A percentile compares a stretch with the other conserved stretches of the same genome.
These are phyloP conservation scores for Sterrhoptilus dennistouni DNA, from an alignment of 2,113 vertebrate species.

Conservation along the genomic window DNA sequence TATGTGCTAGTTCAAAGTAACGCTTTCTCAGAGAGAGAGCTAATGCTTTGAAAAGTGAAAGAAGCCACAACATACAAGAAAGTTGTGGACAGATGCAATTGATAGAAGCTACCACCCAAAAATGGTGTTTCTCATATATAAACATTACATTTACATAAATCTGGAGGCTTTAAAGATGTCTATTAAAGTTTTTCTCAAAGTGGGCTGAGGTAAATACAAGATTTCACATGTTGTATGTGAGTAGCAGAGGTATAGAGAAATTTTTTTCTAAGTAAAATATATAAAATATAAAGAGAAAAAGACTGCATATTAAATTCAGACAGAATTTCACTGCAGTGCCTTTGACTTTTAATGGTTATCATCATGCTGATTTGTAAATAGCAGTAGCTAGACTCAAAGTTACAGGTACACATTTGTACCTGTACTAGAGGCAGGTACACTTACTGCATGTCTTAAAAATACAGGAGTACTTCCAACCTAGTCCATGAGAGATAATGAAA, in stretches of 20 bases:
- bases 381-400: background rate
- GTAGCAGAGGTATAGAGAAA: background rate
- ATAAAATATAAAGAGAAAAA: background rate
- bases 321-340: background rate
- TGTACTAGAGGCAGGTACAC: background rate
- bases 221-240: background rate
- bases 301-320: background rate
- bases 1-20: background rate
- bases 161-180: background rate
- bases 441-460: background rate
- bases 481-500: background rate
- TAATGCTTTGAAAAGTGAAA: conserved; percentile 7
- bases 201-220: background rate
- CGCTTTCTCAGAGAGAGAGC: background rate
- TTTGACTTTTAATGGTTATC: background rate
- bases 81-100: background rate
- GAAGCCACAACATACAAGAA: background rate
- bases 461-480: background rate
- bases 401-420: background rate
- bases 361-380: background rate
- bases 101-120: background rate
- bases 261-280: background rate
- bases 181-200: background rate
- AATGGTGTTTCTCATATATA: background rate
- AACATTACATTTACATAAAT: background rate